Evolutionary conservation across 2,797 vertebrate species (phyloP).

Genomic region (Mormyrus hasselquistii): DNA sequence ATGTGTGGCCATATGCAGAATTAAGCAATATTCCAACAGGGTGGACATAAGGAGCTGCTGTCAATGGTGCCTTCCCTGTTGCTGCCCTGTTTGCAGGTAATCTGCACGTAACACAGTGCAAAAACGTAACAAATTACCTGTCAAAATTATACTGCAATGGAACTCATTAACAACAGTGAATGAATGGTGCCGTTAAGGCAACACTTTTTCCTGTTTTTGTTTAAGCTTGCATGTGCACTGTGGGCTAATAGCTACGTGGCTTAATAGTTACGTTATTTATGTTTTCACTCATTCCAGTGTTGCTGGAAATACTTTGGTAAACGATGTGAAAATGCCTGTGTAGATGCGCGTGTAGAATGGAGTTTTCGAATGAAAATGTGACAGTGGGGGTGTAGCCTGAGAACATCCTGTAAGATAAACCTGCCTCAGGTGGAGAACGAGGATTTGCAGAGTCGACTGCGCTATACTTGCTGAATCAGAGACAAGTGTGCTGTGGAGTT

Average conservation of each 20-base stretch:
- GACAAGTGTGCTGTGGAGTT: neutral
- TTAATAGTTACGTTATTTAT: neutral
- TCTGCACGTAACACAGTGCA: neutral
- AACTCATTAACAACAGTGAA: neutral
- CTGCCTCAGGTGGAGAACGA: neutral
- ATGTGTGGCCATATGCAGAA: neutral
- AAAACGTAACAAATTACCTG: neutral
- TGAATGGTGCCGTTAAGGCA: neutral
- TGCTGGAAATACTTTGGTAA: neutral
- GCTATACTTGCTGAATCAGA: neutral
- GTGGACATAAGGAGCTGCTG: neutral
- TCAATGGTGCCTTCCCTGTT: neutral
- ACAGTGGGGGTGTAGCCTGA: neutral
- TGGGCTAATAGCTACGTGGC: neutral
- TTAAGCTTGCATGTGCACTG: neutral
- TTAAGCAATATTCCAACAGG: neutral
- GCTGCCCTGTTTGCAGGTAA: neutral
- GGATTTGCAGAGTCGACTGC: neutral
- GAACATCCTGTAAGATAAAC: neutral
- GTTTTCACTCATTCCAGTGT: neutral
- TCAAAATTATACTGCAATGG: neutral
- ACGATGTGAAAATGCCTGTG: neutral
- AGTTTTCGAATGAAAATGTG: neutral
- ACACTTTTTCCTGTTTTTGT: neutral
- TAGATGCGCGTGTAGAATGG: neutral